These are phyloP conservation scores for Anoplopoma fimbria DNA, from an alignment of 2,113 vertebrate genomes.

Conservation along the genomic window DNA sequence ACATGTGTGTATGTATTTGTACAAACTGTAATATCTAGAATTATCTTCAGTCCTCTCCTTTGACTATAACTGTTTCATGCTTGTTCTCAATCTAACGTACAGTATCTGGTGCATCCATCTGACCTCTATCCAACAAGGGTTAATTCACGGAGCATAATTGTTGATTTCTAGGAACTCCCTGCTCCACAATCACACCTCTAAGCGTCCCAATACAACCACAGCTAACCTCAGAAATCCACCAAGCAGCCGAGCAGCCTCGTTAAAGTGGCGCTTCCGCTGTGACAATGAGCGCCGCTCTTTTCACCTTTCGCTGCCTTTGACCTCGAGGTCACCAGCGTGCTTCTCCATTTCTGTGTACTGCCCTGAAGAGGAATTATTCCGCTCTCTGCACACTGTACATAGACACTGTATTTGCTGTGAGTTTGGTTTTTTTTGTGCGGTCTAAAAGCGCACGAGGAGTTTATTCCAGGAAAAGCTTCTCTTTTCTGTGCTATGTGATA, in stretches of 20 bases:
- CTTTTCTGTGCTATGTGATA: not conserved
- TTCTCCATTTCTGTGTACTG: not conserved
- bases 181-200: conserved; percentile 7
- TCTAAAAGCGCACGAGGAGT: not conserved
- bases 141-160: not conserved
- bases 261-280: conserved; percentile 18
- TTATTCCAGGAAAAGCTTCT: conserved; percentile 17
- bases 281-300: conserved; percentile 2
- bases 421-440: not conserved
- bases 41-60: not conserved
- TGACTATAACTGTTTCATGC: not conserved
- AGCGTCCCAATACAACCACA: not conserved
- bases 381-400: not conserved
- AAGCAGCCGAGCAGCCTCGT: not conserved
- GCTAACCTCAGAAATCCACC: not conserved
- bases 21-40: not conserved
- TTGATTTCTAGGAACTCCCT: conserved; percentile 4
- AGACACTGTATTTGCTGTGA: conserved; percentile 20
- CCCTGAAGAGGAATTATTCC: not conserved
- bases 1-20: not conserved
- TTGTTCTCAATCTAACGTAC: not conserved
- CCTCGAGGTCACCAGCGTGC: not conserved
- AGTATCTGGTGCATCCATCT: not conserved
- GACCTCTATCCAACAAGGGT: not conserved
- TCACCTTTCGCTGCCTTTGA: not conserved